Base-by-base conservation (phyloP, 2,888 invertebrate genomes). In the Sesamia inferens region DNA sequence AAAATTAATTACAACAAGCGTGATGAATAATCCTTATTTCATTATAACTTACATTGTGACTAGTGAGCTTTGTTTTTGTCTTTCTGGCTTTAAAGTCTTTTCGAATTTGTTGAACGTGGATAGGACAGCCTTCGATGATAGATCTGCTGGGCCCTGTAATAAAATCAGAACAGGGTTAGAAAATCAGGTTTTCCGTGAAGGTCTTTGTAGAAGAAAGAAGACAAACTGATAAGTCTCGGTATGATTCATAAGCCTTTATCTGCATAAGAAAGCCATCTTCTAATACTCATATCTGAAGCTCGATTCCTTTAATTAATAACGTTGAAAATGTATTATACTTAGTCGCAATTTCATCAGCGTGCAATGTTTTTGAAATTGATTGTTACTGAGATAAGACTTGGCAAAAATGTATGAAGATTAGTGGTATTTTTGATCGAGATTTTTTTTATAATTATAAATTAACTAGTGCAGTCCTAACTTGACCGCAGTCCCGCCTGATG, bases 31-130 rank as follows among this genome's bases (percentile, higher is more conserved):
- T 57, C n/a, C n/a, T n/a, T n/a, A n/a, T n/a, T n/a, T n/a, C n/a
- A n/a, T n/a, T n/a, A n/a, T n/a, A 3, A 16, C 75, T 76, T 88
- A 96, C 96, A 96, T 95, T 16, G 96, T 96, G 10, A 96, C 92
- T 39, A 96, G 82, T 1, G 96, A 96, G 73, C 93, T 95, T 71
- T 96, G 96, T 73, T 93, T 95, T 71, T 88, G 93, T 22, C 87
- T 89, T 31, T 94, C 93, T 0, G 85, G 82, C 70, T 90, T 93
- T 0, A 81, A 71, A 3, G 91, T 74, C 57, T 91, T 91, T 67
- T 93, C 91, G 16, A 91, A 88, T 44, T 90, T 92, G 68, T 92
- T 93, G 86, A 93, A 95, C 5, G 93, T 93, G 0, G 88, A 89
- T 7, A 95, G 80, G 24, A 95, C 91, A n/a, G 92, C 94, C 51